Evolutionary conservation across 2,113 vertebrate species (phyloP), one percentile per base, ranked within the genome.

Genomic region (Rhagologus leucostigma): DNA sequence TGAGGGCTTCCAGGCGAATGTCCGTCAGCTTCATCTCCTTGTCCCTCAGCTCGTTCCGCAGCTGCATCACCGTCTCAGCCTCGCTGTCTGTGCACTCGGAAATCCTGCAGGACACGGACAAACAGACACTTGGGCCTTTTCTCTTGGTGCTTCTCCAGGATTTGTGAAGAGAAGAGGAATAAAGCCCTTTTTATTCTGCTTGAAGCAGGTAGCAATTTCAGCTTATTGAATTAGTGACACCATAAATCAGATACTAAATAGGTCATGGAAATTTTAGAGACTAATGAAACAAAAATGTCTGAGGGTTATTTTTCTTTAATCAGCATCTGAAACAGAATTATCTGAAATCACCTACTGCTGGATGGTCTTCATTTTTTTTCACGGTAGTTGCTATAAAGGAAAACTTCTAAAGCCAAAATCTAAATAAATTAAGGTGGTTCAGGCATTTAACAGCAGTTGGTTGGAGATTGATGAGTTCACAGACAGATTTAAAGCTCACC

Each of bases 11-110:
- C n/a, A 99, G 98, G 22, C 99, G 98, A 76, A 99, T 99, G 67
- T 99, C 99, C 0, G 99, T 99, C 97, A 99, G 95, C 92, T 99
- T 99, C 99, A 99, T 99, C 98, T 99, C 99, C 97, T 99, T 99
- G 97, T 99, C 99, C 49, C 99, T 96, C 53, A 99, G 98, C 96
- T 99, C 99, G 1, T 99, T 99, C 5, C 99, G 98, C 56, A 99
- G 97, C 98, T 99, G 99, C 99, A 99, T 98, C 90, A 99, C 99
- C 0, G 98, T 99, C 97, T 99, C 99, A 0, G 99, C 99, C 94
- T 99, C 99, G 1, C 98, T 98, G 68, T 99, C 99, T 39, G 99
- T 95, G 96, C 99, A 99, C 75, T 99, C 99, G 0, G 99, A 99
- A 86, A 99, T 97, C 5, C 99, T 99, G 96, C 12, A 57, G 53